Base-by-base conservation (phyloP, 2,888 invertebrate genomes). In the Tubiluchus corallicola region DNA sequence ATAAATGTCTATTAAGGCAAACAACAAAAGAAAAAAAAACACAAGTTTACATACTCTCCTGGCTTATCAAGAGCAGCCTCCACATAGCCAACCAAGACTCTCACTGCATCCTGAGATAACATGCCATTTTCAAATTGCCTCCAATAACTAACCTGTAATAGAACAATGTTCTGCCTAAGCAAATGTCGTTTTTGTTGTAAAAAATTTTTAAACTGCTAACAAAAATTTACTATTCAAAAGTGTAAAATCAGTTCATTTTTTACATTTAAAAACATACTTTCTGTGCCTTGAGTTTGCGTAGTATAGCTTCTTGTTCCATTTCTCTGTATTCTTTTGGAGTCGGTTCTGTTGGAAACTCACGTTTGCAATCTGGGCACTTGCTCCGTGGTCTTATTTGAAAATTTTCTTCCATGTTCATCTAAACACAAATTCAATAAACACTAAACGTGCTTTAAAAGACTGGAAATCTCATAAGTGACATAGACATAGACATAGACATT, bases 61-160 rank as follows among this genome's bases (percentile, higher is more conserved):
- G 54, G 53, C 18, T 48, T 52, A 47, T 62, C 62, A 3, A 56
- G 50, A 3, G 59, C 59, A 3, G 49, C 50, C 20, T 63, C 62
- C 3, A 60, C 55, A 42, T 53, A 51, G 45, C 73, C 73, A 3
- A 71, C 68, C 13, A 76, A 56, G 1, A 68, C 61, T 39, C 70
- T 59, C 1, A 74, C 70, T 1, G 72, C 72, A 3, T 73, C 70
- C 46, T 72, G 69, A 40, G 73, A 71, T 47, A 76, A 63, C 60
- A 74, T 69, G 0, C 75, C 75, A 45, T 72, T 71, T 51, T 74
- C 74, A 51, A 71, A 74, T 55, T 75, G 75, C 1, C 73, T 62
- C 71, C 74, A 73, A 52, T 72, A 74, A 0, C 73, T 74, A 48
- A 64, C 59, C 61, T 64, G 47, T 16, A n/a, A n/a, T n/a, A n/a